Conservation (phyloP, 37 sponge, comb jelly and placozoan genomes). For the Eunapius fragilis region DNA sequence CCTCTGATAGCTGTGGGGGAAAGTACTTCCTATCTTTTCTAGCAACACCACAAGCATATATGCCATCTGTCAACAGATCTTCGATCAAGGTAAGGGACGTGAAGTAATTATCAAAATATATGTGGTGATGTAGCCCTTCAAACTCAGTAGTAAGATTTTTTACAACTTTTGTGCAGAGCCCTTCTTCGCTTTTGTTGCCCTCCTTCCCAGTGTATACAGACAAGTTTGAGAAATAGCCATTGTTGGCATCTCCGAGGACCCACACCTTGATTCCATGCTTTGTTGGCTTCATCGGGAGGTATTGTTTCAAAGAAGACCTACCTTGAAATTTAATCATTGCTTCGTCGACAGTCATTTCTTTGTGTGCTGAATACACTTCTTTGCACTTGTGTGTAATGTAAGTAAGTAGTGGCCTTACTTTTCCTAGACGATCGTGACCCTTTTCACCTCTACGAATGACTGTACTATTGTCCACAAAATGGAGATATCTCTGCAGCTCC, state of each 20-base stretch:
- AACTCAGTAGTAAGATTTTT: conserved; percentile 20
- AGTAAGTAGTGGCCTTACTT: conserved; percentile 23
- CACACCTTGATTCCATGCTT: conserved; percentile 54
- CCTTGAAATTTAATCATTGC: too few species aligned
- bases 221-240: background rate
- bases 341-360: conserved; percentile 31
- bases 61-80: too few species aligned
- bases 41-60: conserved; percentile 17
- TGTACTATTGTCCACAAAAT: conserved; percentile 27
- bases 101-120: conserved; percentile 32
- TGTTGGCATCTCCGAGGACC: conserved; percentile 35
- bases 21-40: conserved; percentile 17
- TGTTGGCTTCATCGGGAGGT: conserved; percentile 32
- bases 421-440: conserved; percentile 29
- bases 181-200: conserved; percentile 1
- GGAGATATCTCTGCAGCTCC: conserved; percentile 31
- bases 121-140: background rate
- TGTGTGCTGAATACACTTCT: conserved; percentile 19
- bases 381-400: conserved; percentile 6
- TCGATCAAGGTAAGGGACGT: conserved; percentile 9
- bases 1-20: background rate
- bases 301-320: conserved; percentile 46
- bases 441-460: conserved; percentile 10
- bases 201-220: conserved; percentile 32
- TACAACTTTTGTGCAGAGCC: conserved; percentile 9